Evolutionary conservation across 2,113 vertebrate species (phyloP).

Genomic region (Esox niger): DNA sequence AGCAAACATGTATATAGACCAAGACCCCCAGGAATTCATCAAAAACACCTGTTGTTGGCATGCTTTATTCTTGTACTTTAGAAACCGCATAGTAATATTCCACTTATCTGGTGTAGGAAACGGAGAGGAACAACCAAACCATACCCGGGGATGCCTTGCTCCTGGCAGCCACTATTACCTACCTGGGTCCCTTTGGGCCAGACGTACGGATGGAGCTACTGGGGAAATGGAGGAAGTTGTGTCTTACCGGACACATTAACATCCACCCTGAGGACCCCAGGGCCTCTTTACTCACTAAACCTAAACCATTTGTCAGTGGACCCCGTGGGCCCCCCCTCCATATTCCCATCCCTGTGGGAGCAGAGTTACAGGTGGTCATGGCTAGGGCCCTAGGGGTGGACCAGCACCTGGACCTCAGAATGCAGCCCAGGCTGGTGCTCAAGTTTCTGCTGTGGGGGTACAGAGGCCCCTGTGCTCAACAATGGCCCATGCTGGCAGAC

Average conservation of each 20-base stretch:
- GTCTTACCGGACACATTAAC: constrained; percentile 58
- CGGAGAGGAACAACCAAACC: constrained; percentile 35
- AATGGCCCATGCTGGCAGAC: constrained; percentile 76
- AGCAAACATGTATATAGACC: too few species aligned
- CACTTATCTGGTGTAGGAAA: constrained; percentile 54
- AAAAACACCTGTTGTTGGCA: too few species aligned
- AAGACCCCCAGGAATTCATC: not conserved
- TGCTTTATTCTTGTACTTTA: too few species aligned
- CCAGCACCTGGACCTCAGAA: constrained; percentile 38
- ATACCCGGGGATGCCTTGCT: constrained; percentile 74
- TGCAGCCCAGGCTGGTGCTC: constrained; percentile 50
- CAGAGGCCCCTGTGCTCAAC: constrained; percentile 33
- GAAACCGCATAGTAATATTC: too few species aligned
- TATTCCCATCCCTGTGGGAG: constrained; percentile 53
- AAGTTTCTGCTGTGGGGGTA: constrained; percentile 67
- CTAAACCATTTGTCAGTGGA: not conserved
- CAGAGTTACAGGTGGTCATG: constrained; percentile 58
- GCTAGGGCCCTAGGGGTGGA: constrained; percentile 52
- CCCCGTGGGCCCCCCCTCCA: not conserved
- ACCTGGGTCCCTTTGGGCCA: constrained; percentile 77
- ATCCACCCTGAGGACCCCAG: constrained; percentile 65
- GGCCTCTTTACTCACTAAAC: constrained; percentile 29
- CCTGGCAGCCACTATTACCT: constrained; percentile 72
- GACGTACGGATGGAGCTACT: constrained; percentile 67
- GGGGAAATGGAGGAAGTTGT: constrained; percentile 74